Evolutionary conservation across 2,888 invertebrate genomes (phyloP), one percentile per base, ranked within the genome.

Genomic region (Parelbella ahira): DNA sequence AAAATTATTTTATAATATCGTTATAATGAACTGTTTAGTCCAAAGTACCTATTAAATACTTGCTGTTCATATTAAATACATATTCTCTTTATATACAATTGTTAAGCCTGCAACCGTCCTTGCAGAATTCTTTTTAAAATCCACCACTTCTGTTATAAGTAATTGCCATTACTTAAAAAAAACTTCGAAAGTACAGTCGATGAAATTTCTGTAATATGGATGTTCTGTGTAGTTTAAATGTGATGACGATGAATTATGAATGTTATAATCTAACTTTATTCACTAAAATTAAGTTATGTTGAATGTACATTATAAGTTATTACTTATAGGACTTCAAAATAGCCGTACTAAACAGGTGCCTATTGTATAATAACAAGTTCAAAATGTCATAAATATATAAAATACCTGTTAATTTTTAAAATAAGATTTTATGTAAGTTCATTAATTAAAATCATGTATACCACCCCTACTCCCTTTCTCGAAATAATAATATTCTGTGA

Each of bases 401-500:
- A 21, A 13, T 39, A 39, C 32, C 18, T 30, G 29, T 33, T 21
- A 41, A 39, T 63, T 59, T 55, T 50, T 50, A 54, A 46, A 18
- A 9, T 41, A 41, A 33, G 41, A 33, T 39, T 44, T 53, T 48
- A 55, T 66, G 56, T 70, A 68, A 68, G 66, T 58, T 59, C 60
- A 63, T 67, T 65, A 32, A 32, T 18, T 39, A 57, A 61, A 60
- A 63, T 63, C 60, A 66, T 68, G 69, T 53, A 62, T 15, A 15
- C 15, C 2, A 15, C 15, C 15, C 15, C 63, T 56, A 56, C 59
- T 67, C 63, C 64, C 67, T 63, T 68, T 74, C 71, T 79, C 58
- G 72, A 81, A 77, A 78, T 81, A 75, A 75, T 74, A 79, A 81
- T 76, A 83, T 79, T 84, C 86, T 87, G 86, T 87, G 86, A 87